These are phyloP conservation scores for Microctenopoma stevenorrisi DNA, from an alignment of 2,797 vertebrate species.

Conservation along the genomic window DNA sequence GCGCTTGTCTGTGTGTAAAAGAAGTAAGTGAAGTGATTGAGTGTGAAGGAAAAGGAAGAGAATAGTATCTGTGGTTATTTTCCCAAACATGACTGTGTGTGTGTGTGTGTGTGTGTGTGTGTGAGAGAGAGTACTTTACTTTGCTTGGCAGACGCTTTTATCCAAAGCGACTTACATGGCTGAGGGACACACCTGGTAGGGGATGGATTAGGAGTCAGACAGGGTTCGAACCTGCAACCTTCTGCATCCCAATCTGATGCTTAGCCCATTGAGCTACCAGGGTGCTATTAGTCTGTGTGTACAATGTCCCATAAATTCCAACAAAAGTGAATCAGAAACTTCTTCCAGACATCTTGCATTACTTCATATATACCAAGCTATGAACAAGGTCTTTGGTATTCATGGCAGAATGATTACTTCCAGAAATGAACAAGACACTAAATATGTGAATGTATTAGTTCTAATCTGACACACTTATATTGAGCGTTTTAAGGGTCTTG, in stretches of 20 bases:
- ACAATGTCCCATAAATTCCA: conserved; percentile 35
- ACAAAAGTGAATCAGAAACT: conserved; percentile 52
- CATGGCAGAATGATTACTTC: background rate
- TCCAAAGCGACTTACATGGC: too few species aligned
- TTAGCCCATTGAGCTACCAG: too few species aligned
- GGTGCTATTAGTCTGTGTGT: too few species aligned
- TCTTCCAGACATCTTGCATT: conserved; percentile 38
- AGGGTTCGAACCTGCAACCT: too few species aligned
- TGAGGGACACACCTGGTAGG: too few species aligned
- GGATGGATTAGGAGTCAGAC: too few species aligned
- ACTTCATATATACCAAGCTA: conserved; percentile 38
- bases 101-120: conserved; percentile 3
- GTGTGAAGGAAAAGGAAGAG: conserved; percentile 24
- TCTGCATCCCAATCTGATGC: too few species aligned
- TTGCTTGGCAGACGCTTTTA: too few species aligned
- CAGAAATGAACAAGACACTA: background rate
- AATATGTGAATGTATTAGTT: background rate
- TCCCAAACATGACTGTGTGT: conserved; percentile 8
- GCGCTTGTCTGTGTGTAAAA: conserved; percentile 17
- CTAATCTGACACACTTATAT: background rate
- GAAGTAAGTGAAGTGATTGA: conserved; percentile 38
- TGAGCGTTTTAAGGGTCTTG: background rate
- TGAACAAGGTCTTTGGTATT: conserved; percentile 33
- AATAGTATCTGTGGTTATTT: conserved; percentile 21
- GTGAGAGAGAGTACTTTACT: background rate